Percentiles rank a stretch among this genome's conserved stretches.
Conservation (phyloP, 2,113 vertebrate species). For the Epinephelus lanceolatus region DNA sequence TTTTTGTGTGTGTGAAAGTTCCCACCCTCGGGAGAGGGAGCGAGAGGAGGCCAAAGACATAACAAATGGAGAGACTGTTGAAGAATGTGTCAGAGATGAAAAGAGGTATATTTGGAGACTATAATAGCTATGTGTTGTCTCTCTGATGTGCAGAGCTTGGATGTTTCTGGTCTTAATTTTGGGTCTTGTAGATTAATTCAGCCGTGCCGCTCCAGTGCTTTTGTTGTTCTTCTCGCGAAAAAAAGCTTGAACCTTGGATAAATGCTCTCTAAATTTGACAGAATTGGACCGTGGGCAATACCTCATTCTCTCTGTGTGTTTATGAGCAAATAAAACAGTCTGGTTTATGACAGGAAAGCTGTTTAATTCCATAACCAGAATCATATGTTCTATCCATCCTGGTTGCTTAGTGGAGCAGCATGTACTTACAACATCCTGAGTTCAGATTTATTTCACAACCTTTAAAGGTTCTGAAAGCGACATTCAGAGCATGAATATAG, state of each 20-base stretch:
- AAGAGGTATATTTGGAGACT: conserved; percentile 70
- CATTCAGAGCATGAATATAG: too few species aligned
- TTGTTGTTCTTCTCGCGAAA: conserved; percentile 70
- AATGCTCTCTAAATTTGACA: conserved; percentile 73
- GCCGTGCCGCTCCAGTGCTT: conserved; percentile 61
- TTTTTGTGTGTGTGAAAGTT: conserved; percentile 66
- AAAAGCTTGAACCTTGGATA: conserved; percentile 64
- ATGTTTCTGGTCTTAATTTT: conserved; percentile 78
- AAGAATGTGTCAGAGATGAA: conserved; percentile 78
- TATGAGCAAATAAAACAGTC: conserved; percentile 75
- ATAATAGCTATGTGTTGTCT: conserved; percentile 65
- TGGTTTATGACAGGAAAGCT: conserved; percentile 67
- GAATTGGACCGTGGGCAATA: conserved; percentile 62
- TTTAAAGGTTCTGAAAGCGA: background rate
- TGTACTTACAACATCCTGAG: conserved; percentile 9
- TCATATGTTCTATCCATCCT: conserved; percentile 61
- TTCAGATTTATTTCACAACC: conserved; percentile 27
- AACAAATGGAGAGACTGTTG: conserved; percentile 78
- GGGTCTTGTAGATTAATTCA: conserved; percentile 64
- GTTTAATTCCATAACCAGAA: conserved; percentile 72
- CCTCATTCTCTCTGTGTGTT: conserved; percentile 69
- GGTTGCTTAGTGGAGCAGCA: conserved; percentile 34
- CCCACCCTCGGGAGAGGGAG: conserved; percentile 56
- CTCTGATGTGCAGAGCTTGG: conserved; percentile 65
- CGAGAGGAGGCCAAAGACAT: conserved; percentile 65